phyloP scores from a whole-genome alignment of 2,888 invertebrate genomes.

The Dascillus cervinus region DNA sequence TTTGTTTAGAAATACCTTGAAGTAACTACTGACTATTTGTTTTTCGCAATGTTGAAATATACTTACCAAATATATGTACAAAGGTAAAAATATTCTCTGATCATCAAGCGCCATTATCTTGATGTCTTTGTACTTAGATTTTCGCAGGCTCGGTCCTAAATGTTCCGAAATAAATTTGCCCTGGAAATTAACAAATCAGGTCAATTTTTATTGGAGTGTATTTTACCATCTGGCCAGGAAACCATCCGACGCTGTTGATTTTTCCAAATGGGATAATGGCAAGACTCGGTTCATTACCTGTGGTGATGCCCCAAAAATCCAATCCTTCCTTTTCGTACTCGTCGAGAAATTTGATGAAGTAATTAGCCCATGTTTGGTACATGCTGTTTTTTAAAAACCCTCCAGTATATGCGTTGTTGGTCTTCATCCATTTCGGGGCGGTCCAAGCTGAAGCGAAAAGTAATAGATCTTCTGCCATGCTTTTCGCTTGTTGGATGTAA shows the following conservation, averaged over 20 bases:
- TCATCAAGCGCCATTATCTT: slow-evolving; percentile 73
- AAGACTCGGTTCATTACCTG: slow-evolving; percentile 80
- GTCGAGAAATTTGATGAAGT: slow-evolving; percentile 72
- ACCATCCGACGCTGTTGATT: slow-evolving; percentile 76
- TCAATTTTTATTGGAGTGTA: too few relatives aligned
- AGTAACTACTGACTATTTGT: too few relatives aligned
- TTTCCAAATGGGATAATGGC: slow-evolving; percentile 41
- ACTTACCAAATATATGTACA: slow-evolving; percentile 58
- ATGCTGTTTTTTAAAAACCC: slow-evolving; percentile 39
- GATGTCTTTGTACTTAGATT: slow-evolving; percentile 49
- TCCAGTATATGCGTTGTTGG: slow-evolving; percentile 34
- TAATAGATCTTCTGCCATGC: slow-evolving; percentile 24
- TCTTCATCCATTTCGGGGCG: slow-evolving; percentile 50
- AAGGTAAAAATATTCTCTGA: slow-evolving; percentile 57
- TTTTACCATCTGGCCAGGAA: slow-evolving; percentile 42
- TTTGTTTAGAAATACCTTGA: slow-evolving; percentile 31
- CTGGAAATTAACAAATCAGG: too few relatives aligned
- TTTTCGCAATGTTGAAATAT: too few relatives aligned
- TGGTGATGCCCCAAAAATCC: slow-evolving; percentile 75
- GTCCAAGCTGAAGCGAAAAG: slow-evolving; percentile 55
- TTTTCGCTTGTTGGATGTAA: slow-evolving; percentile 26
- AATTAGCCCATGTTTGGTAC: slow-evolving; percentile 76
- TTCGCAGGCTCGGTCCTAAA: slow-evolving; percentile 66
- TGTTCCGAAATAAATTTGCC: slow-evolving; percentile 61
- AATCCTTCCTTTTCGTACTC: slow-evolving; percentile 61